Percentiles rank a stretch among this genome's conserved stretches.
Conservation (phyloP, 2,113 vertebrate species). For the Lophochroa leadbeateri region DNA sequence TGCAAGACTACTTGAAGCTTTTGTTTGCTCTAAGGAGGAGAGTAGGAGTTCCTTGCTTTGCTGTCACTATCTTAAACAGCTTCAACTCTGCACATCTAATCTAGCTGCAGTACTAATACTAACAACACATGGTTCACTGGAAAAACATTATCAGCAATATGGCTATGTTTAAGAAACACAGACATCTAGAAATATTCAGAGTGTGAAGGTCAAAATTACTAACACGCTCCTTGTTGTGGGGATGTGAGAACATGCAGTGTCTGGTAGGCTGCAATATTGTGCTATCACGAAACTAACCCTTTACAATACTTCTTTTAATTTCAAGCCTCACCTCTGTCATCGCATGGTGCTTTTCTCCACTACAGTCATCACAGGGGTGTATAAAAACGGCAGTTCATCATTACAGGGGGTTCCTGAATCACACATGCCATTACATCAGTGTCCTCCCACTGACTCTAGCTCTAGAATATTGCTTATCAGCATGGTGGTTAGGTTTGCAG, state of each 20-base stretch:
- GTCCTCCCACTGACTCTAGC: background rate
- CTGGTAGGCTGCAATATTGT: rapidly evolving
- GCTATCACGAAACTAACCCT: background rate
- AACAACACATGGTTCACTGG: background rate
- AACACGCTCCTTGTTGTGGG: background rate
- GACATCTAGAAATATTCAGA: background rate
- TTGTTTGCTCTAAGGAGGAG: constrained; percentile 3
- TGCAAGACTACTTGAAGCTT: constrained; percentile 11
- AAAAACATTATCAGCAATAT: background rate
- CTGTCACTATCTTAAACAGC: background rate
- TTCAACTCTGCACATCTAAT: background rate
- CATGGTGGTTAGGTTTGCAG: background rate
- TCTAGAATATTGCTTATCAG: background rate
- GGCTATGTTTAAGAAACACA: background rate
- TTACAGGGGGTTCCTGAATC: background rate
- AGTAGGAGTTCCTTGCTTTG: constrained; percentile 2
- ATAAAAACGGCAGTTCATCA: background rate
- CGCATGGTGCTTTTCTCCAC: background rate
- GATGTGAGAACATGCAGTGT: background rate
- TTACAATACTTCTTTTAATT: background rate
- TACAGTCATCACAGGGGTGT: background rate
- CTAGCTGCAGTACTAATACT: background rate
- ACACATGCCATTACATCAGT: background rate
- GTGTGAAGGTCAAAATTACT: background rate
- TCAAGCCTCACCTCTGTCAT: background rate